These are phyloP conservation scores for Drosophila funebris DNA, from an alignment of 1,140 invertebrate genomes.

Conservation along the genomic window DNA sequence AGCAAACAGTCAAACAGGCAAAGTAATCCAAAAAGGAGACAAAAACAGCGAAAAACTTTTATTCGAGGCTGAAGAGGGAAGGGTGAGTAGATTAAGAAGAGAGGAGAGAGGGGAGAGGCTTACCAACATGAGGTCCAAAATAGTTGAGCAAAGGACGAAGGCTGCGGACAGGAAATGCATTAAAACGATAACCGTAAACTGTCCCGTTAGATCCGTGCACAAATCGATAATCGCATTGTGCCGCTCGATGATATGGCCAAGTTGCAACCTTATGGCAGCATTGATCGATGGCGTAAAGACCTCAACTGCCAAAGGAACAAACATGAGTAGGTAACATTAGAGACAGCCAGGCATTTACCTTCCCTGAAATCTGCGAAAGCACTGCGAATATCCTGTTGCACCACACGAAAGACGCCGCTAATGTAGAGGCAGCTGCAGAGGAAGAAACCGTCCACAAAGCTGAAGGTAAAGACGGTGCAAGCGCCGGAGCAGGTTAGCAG, in stretches of 20 bases:
- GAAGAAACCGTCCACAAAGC: conserved; percentile 75
- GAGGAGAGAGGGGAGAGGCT: conserved; percentile 18
- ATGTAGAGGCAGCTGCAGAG: conserved; percentile 75
- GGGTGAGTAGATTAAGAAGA: too few species aligned
- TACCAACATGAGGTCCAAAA: conserved; percentile 80
- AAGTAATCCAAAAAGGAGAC: conserved; percentile 14
- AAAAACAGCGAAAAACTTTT: conserved; percentile 65
- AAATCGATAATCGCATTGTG: conserved; percentile 82
- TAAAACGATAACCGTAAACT: conserved; percentile 77
- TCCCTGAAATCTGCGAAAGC: conserved; percentile 58
- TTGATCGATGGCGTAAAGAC: conserved; percentile 46
- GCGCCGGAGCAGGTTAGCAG: conserved; percentile 61
- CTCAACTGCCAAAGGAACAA: conserved; percentile 24
- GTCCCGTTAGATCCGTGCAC: conserved; percentile 67
- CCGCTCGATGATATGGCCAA: conserved; percentile 54
- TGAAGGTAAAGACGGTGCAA: conserved; percentile 75
- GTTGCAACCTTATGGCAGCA: conserved; percentile 36
- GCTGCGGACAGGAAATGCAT: conserved; percentile 82
- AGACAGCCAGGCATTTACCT: conserved; percentile 44
- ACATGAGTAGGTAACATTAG: background rate
- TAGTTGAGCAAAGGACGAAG: conserved; percentile 74
- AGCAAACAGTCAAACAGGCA: conserved; percentile 30
- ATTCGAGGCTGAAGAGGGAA: conserved; percentile 10
- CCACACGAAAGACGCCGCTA: conserved; percentile 64
- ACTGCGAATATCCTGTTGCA: conserved; percentile 69